These are phyloP conservation scores for Nemoura dubitans DNA, from an alignment of 2,888 invertebrate species.

Conservation along the genomic window DNA sequence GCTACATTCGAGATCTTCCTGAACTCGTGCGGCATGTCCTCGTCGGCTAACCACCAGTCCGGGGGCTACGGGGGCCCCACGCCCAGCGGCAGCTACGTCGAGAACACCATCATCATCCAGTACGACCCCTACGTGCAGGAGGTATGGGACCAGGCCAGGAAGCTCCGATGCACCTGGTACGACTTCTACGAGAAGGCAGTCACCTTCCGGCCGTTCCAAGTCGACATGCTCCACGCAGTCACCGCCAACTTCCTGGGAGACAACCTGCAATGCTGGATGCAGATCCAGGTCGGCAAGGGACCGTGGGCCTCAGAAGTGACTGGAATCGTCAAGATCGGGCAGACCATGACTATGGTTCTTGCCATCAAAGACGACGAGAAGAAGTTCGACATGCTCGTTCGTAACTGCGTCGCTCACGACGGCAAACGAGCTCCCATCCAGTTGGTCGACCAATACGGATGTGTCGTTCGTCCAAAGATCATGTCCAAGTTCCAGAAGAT, in stretches of 20 bases:
- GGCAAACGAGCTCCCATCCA: conserved; percentile 93
- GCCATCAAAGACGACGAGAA: conserved; percentile 96
- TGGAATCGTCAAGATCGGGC: conserved; percentile 94
- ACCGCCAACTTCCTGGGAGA: conserved; percentile 95
- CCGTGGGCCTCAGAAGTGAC: conserved; percentile 98
- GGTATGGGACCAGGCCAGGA: conserved; percentile 94
- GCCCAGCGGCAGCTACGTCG: conserved; percentile 91
- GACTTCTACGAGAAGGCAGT: conserved; percentile 96
- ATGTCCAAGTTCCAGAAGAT: conserved; percentile 94
- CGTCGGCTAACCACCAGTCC: conserved; percentile 89
- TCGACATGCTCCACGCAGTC: conserved; percentile 94
- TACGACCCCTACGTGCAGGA: conserved; percentile 95
- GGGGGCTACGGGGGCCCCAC: conserved; percentile 77
- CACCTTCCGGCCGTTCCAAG: conserved; percentile 90
- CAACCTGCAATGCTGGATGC: conserved; percentile 97
- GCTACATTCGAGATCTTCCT: conserved; percentile 94
- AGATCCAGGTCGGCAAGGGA: conserved; percentile 95
- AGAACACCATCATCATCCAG: conserved; percentile 94
- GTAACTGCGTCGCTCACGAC: conserved; percentile 94
- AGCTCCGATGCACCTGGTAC: conserved; percentile 93
- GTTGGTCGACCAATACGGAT: conserved; percentile 91
- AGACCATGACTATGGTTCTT: conserved; percentile 96
- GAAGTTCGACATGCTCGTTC: conserved; percentile 94
- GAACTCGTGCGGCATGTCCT: conserved; percentile 93
- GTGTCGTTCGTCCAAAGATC: conserved; percentile 92